Conservation (phyloP, 2,888 invertebrate species). For the Boloria euphrosyne region DNA sequence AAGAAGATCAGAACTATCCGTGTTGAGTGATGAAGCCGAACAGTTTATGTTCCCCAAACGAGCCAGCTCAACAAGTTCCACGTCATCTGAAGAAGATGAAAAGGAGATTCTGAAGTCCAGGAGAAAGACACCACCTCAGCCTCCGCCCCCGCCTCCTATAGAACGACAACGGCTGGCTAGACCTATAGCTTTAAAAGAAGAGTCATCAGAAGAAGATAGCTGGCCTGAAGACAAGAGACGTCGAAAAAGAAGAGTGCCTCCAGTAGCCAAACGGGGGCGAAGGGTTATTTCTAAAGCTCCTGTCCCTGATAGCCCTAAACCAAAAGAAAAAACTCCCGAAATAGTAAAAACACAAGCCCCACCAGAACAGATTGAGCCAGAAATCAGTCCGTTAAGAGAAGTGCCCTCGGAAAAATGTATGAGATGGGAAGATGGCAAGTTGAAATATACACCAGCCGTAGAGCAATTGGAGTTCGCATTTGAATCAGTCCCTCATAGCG, state of each 20-base stretch:
- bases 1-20: conserved; percentile 87
- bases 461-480: conserved; percentile 88
- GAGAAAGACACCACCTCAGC: conserved; percentile 63
- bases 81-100: conserved; percentile 71
- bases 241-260: conserved; percentile 56
- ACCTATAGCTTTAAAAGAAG: conserved; percentile 72
- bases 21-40: conserved; percentile 92
- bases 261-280: conserved; percentile 52
- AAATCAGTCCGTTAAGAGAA: conserved; percentile 57
- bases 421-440: conserved; percentile 74
- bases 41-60: conserved; percentile 92
- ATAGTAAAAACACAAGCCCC: conserved; percentile 36
- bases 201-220: conserved; percentile 74
- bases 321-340: conserved; percentile 43
- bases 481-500: conserved; percentile 87
- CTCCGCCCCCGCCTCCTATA: conserved; percentile 60
- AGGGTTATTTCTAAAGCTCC: conserved; percentile 42
- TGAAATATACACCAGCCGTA: conserved; percentile 77
- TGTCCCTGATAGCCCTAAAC: conserved; percentile 36
- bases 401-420: conserved; percentile 65
- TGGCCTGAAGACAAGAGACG: conserved; percentile 66
- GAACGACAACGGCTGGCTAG: conserved; percentile 68
- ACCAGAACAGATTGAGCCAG: conserved; percentile 40
- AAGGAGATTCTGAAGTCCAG: conserved; percentile 57
- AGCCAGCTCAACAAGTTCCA: conserved; percentile 81